phyloP scores from a whole-genome alignment of 2,113 vertebrate genomes.

The Thamnophis sirtalis region DNA sequence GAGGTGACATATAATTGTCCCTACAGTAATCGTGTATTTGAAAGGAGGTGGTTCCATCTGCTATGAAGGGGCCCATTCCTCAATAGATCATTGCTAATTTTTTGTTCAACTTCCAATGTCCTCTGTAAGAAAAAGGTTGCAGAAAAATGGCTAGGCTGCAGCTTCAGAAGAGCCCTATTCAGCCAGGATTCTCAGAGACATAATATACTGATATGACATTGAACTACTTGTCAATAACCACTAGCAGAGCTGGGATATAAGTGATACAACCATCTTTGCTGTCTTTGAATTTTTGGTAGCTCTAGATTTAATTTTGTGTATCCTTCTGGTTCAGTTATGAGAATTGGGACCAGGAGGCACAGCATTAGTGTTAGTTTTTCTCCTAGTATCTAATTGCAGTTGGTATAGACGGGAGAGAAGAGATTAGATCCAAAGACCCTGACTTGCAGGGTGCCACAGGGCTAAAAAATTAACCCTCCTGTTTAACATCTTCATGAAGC shows the following conservation, averaged over 20 bases:
- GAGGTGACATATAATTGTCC: background rate
- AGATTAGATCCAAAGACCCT: background rate
- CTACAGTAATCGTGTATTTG: background rate
- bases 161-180: background rate
- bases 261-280: background rate
- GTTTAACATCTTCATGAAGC: background rate
- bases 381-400: background rate
- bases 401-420: background rate
- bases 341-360: background rate
- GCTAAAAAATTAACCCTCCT: background rate
- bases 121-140: background rate
- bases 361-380: background rate
- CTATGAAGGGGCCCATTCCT: background rate
- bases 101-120: background rate
- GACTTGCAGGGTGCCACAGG: background rate
- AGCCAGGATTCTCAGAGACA: background rate
- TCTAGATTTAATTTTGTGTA: background rate
- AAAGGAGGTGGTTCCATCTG: background rate
- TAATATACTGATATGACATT: background rate
- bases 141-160: background rate
- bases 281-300: background rate
- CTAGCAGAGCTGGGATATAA: background rate
- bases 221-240: background rate
- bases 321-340: background rate
- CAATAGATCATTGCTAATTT: background rate